Base-by-base conservation (phyloP, 2,113 vertebrate genomes). In the Lepisosteus osseus region DNA sequence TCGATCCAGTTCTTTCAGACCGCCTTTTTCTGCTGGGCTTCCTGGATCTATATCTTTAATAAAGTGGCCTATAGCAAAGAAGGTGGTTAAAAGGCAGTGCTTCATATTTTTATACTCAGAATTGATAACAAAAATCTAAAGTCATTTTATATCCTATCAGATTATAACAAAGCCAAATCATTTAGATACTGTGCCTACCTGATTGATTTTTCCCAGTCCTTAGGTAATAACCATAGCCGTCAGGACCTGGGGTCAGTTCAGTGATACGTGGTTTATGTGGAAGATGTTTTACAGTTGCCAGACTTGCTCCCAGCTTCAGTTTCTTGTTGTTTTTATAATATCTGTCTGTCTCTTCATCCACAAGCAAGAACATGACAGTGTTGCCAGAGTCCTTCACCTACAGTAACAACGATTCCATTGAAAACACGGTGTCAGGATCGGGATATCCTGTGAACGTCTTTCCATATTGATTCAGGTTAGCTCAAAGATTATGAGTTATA, bases 141-240 rank as follows among this genome's bases (percentile, higher is more conserved):
- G 47, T 5, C 5, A 51, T 9, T 51, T 51, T 51, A 51, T 51
- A 6, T 51, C 29, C 29, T 29, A 29, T 51, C 47, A 51, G 9
- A 51, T 51, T 51, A 51, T 6, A 51, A 6, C 47, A 51, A 9
- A 6, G 47, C 9, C 5, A 51, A 9, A 51, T 6, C 1, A 51
- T 29, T 29, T 51, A 51, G 9, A 51, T 51, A 51, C 47, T 51
- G 9, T 56, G 43, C 84, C 86, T 82, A 93, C 93, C 93, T 76
- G 79, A 81, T 1, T 72, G 72, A 0, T 69, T 89, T 14, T 86
- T 74, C 65, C 93, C 86, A 59, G 88, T 81, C 65, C 9, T 87
- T 55, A 99, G 90, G 13, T 89, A 87, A 81, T 95, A 99, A 1
- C 97, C 97, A 0, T 95, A 99, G 70, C 95, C 95, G 0, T 85